A percentile compares a stretch with the other conserved stretches of the same genome.
Conservation (phyloP, 2,797 vertebrate genomes). For the Siniperca undulata region DNA sequence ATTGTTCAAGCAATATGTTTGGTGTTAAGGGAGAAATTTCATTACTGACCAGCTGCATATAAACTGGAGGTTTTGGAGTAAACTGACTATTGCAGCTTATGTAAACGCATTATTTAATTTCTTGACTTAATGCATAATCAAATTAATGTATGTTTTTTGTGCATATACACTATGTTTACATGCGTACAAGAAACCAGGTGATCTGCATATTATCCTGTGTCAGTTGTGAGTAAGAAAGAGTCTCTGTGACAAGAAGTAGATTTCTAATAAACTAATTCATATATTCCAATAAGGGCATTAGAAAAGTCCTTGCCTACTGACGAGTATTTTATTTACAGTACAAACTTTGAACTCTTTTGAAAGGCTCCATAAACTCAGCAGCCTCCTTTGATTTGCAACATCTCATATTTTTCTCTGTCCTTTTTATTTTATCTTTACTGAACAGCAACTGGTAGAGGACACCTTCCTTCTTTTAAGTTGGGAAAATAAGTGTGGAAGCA, state of each 20-base stretch:
- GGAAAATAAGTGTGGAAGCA: constrained; percentile 19
- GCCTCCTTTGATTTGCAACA: not conserved
- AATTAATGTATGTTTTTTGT: not conserved
- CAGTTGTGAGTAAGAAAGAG: not conserved
- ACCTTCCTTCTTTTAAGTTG: not conserved
- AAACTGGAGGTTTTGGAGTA: not conserved
- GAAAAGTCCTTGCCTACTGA: not conserved
- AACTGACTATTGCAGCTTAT: not conserved
- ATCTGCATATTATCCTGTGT: constrained; percentile 1
- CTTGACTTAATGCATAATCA: not conserved
- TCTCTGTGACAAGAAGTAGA: not conserved
- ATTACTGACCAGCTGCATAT: not conserved
- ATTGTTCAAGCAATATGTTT: not conserved
- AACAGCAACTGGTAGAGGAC: constrained; percentile 13
- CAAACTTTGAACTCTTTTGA: not conserved
- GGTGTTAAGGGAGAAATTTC: not conserved
- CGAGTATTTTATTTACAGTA: not conserved
- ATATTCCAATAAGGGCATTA: not conserved
- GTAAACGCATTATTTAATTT: not conserved
- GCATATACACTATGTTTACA: not conserved
- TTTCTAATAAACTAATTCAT: not conserved
- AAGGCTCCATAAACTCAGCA: not conserved
- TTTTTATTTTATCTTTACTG: not conserved
- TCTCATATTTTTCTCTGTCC: not conserved
- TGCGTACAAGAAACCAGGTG: not conserved